These are phyloP conservation scores for Sapajus apella DNA, from an alignment of 2,113 vertebrate genomes.

Conservation along the genomic window DNA sequence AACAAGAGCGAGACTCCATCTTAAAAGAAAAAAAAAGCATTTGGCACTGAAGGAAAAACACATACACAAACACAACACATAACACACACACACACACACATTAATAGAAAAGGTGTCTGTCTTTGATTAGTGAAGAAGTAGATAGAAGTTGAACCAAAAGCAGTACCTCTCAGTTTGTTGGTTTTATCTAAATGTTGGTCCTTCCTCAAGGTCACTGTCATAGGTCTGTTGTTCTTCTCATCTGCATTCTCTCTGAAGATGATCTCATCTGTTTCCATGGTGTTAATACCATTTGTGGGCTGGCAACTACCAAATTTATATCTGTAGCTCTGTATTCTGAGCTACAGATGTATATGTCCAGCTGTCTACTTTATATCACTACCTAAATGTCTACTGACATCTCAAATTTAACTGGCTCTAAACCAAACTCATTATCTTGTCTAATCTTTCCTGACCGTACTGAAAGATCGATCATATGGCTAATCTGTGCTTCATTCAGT, in stretches of 20 bases:
- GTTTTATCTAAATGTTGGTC: background rate
- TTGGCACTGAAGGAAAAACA: background rate
- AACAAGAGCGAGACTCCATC: too few species aligned
- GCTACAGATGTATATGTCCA: background rate
- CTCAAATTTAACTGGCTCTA: background rate
- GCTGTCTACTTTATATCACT: background rate
- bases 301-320: background rate
- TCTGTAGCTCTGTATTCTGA: background rate
- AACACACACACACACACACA: background rate
- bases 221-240: background rate
- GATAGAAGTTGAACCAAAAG: background rate
- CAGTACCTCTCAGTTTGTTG: background rate
- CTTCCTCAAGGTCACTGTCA: background rate
- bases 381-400: background rate
- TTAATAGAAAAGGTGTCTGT: background rate
- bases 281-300: conserved; percentile 15
- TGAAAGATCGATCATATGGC: background rate
- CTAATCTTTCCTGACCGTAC: background rate
- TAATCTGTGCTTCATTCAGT: background rate
- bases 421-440: conserved; percentile 10
- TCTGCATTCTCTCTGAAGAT: background rate
- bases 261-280: conserved; percentile 13
- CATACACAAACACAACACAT: too few species aligned
- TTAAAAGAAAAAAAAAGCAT: too few species aligned
- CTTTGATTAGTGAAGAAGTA: background rate